Evolutionary conservation across 2,888 invertebrate genomes (phyloP).

Genomic region (Protophormia terraenovae): DNA sequence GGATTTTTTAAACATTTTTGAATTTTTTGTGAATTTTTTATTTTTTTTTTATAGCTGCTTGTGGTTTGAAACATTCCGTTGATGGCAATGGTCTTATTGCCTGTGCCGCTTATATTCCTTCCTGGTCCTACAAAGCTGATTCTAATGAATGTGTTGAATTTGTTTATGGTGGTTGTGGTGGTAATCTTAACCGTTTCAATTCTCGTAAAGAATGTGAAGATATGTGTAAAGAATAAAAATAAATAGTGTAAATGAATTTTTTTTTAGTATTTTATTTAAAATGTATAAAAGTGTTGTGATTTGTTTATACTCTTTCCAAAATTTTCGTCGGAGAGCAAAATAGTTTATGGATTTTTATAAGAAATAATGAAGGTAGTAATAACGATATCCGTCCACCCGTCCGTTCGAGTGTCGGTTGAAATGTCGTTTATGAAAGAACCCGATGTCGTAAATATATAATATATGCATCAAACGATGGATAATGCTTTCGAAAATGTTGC

Average conservation of each 20-base stretch:
- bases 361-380: no score
- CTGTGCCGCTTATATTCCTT: slow-evolving; percentile 74
- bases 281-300: not conserved
- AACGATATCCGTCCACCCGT: no score
- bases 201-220: slow-evolving; percentile 65
- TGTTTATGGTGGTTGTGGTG: slow-evolving; percentile 73
- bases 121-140: slow-evolving; percentile 70
- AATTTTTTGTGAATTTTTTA: not conserved
- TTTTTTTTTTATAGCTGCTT: slow-evolving; percentile 67
- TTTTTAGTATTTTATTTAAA: not conserved
- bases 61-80: slow-evolving; percentile 66
- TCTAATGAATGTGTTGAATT: slow-evolving; percentile 70
- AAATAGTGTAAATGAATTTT: not conserved
- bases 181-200: slow-evolving; percentile 72
- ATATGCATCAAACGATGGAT: no score
- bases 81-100: slow-evolving; percentile 68
- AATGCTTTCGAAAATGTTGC: no score
- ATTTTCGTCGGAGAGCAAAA: no score
- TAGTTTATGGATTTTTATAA: no score
- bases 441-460: no score
- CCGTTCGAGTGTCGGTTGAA: no score
- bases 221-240: slow-evolving; percentile 68
- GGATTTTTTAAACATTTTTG: not conserved
- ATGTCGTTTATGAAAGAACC: no score
- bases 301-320: no score